Evolutionary conservation across 2,113 vertebrate species (phyloP).

Genomic region (Phodopus roborovskii): DNA sequence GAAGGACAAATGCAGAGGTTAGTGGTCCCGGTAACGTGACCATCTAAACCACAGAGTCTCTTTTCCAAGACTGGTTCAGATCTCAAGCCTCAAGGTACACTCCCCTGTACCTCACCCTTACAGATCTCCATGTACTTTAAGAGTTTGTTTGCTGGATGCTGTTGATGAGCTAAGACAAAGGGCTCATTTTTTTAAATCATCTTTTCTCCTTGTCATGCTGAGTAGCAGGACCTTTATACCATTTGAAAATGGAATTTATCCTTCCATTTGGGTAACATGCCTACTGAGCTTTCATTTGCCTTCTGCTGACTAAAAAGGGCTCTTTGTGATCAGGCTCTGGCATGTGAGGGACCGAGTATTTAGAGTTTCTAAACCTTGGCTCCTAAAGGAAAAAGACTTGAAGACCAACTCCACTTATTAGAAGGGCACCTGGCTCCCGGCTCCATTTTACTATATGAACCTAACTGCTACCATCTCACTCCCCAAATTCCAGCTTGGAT

Average conservation of each 20-base stretch:
- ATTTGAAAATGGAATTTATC: slow-evolving; percentile 68
- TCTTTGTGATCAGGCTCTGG: slow-evolving; percentile 34
- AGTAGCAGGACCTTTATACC: slow-evolving; percentile 5
- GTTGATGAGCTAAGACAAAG: slow-evolving; percentile 30
- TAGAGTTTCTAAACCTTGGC: slow-evolving; percentile 48
- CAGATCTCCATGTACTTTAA: background rate
- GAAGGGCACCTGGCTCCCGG: slow-evolving; percentile 10
- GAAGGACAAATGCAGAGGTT: background rate
- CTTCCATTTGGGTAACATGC: slow-evolving; percentile 59
- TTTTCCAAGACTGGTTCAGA: background rate
- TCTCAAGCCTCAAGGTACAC: background rate
- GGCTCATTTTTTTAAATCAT: slow-evolving; percentile 66
- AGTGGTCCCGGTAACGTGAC: too few species aligned
- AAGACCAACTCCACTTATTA: slow-evolving; percentile 31
- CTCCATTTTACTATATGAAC: background rate
- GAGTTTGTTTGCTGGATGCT: background rate
- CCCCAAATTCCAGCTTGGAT: slow-evolving; percentile 41
- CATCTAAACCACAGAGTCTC: background rate
- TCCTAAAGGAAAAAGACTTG: slow-evolving; percentile 45
- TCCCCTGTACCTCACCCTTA: background rate
- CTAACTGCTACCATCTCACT: background rate
- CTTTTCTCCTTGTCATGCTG: slow-evolving; percentile 48
- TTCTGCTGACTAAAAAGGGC: slow-evolving; percentile 47
- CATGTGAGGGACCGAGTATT: slow-evolving; percentile 1
- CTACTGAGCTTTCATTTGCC: slow-evolving; percentile 29